Evolutionary conservation across 2,888 invertebrate species (phyloP).

Genomic region (Apamea crenata): DNA sequence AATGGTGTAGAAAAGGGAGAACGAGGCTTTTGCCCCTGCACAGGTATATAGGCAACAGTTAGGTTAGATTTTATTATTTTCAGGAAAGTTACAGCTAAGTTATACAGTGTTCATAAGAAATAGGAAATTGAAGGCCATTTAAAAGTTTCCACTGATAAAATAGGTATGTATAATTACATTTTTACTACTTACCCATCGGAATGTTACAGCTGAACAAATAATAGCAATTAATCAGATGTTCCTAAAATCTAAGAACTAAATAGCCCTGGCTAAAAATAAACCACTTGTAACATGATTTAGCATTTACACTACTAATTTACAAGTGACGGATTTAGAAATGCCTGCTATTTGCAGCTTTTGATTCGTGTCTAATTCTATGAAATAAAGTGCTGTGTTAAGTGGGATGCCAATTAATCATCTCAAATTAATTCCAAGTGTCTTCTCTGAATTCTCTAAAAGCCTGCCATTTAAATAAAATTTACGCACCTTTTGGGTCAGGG

Average conservation of each 20-base stretch:
- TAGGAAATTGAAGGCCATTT: not conserved
- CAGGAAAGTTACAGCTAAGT: too few species aligned
- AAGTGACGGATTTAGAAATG: slow-evolving; percentile 39
- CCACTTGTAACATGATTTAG: slow-evolving; percentile 2
- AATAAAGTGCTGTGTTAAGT: slow-evolving; percentile 38
- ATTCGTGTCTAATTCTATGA: slow-evolving; percentile 17
- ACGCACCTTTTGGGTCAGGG: not conserved
- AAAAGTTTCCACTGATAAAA: not conserved
- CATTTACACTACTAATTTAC: slow-evolving; percentile 32
- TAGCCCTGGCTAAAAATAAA: slow-evolving; percentile 27
- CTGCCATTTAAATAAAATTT: slow-evolving; percentile 16
- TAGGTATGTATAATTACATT: too few species aligned
- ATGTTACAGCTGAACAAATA: not conserved
- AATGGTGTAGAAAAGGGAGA: too few species aligned
- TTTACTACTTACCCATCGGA: not conserved
- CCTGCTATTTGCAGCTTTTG: slow-evolving; percentile 9
- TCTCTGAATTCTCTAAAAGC: slow-evolving; percentile 19
- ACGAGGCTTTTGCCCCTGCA: too few species aligned
- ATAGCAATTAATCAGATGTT: not conserved
- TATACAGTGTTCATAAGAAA: too few species aligned
- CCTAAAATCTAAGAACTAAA: slow-evolving; percentile 1
- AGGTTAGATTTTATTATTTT: too few species aligned
- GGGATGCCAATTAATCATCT: slow-evolving; percentile 32
- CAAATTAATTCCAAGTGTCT: slow-evolving; percentile 17
- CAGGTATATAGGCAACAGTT: too few species aligned